Percentiles rank a stretch among this genome's conserved stretches.
These are phyloP conservation scores for Lithosia quadra DNA, from an alignment of 2,888 invertebrate species.

Conservation along the genomic window DNA sequence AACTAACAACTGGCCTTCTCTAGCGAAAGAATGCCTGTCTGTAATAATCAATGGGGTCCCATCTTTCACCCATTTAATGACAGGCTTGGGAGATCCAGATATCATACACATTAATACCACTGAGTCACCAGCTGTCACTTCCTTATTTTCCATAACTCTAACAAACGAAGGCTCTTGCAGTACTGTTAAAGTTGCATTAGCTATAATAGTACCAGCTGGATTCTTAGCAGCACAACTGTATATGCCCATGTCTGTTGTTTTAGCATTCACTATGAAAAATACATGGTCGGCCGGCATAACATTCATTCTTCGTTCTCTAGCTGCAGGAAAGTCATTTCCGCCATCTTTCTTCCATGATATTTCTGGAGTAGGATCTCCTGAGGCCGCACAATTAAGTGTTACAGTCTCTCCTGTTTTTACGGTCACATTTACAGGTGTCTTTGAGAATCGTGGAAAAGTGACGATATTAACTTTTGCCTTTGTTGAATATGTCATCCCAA, in stretches of 20 bases:
- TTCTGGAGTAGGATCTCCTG: constrained; percentile 95
- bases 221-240: constrained; percentile 98
- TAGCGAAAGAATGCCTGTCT: constrained; percentile 95
- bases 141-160: constrained; percentile 94
- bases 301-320: constrained; percentile 96
- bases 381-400: constrained; percentile 95
- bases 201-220: constrained; percentile 94
- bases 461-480: constrained; percentile 95
- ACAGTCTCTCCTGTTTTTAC: constrained; percentile 95
- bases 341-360: constrained; percentile 97
- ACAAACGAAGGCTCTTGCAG: constrained; percentile 95
- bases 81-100: constrained; percentile 94
- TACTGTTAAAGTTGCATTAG: constrained; percentile 95
- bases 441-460: constrained; percentile 94
- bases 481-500: constrained; percentile 95
- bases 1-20: constrained; percentile 94
- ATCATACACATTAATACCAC: constrained; percentile 96
- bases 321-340: constrained; percentile 98
- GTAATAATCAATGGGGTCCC: constrained; percentile 90
- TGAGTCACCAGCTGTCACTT: constrained; percentile 93
- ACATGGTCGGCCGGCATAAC: constrained; percentile 96
- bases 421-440: constrained; percentile 94
- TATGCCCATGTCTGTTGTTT: constrained; percentile 95
- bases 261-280: constrained; percentile 97
- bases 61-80: constrained; percentile 95